These are phyloP conservation scores for Ctenopoma multispine DNA, from an alignment of 2,797 vertebrate species.

Conservation along the genomic window DNA sequence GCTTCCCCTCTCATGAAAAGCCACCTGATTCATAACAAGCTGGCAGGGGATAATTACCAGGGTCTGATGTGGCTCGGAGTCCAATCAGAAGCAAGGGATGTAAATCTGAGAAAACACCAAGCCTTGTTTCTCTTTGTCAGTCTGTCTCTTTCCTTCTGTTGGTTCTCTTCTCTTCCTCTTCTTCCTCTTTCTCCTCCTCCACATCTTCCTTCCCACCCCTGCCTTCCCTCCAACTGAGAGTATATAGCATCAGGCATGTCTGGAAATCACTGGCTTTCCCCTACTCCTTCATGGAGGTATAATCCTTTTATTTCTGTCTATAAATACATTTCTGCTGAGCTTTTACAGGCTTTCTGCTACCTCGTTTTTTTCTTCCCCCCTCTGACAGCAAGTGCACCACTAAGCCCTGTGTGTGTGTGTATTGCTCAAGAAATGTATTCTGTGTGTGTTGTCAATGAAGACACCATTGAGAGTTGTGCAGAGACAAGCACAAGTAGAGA, in stretches of 20 bases:
- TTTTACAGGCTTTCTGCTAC: conserved; percentile 71
- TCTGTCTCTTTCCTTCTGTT: conserved; percentile 62
- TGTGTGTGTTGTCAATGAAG: conserved; percentile 40
- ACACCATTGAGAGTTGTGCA: conserved; percentile 43
- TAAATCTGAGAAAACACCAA: conserved; percentile 46
- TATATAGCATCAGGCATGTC: conserved; percentile 64
- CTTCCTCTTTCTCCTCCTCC: neutral
- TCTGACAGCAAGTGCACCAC: conserved; percentile 59
- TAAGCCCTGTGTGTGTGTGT: conserved; percentile 46
- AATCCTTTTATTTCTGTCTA: conserved; percentile 82
- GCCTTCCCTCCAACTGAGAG: conserved; percentile 38
- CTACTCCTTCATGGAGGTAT: conserved; percentile 76
- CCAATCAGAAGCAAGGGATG: conserved; percentile 56
- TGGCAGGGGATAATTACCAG: conserved; percentile 71
- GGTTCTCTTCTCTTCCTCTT: conserved; percentile 19
- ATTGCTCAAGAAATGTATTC: conserved; percentile 52
- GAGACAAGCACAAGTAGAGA: conserved; percentile 31
- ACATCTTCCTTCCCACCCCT: neutral
- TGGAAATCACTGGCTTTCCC: conserved; percentile 70
- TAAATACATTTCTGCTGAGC: conserved; percentile 82
- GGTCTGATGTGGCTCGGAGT: conserved; percentile 56
- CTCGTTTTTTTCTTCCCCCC: conserved; percentile 4
- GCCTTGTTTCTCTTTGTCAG: conserved; percentile 50
- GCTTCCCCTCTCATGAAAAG: conserved; percentile 45
- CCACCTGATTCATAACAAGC: conserved; percentile 48